phyloP scores from a whole-genome alignment of 2,888 invertebrate genomes.

The Drosophila ezoana region DNA sequence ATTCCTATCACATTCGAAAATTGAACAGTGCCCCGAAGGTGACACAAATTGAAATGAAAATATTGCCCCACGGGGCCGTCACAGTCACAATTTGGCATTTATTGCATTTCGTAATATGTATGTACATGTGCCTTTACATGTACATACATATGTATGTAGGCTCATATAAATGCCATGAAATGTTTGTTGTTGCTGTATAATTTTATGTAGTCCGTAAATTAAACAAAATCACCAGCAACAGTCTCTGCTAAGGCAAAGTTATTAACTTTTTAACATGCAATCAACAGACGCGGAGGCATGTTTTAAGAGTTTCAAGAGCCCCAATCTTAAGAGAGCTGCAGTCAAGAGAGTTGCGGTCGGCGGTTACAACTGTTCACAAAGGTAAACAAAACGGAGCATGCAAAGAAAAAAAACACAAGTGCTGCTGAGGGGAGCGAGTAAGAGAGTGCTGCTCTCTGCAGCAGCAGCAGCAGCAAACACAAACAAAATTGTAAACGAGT shows the following conservation, averaged over 20 bases:
- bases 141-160: neutral
- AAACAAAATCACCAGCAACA: conserved; percentile 33
- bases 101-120: conserved; percentile 58
- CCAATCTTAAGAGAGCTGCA: conserved; percentile 38
- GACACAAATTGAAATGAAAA: conserved; percentile 60
- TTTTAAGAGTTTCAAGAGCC: conserved; percentile 58
- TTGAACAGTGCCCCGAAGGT: conserved; percentile 52
- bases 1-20: conserved; percentile 43
- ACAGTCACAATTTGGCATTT: conserved; percentile 51
- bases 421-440: conserved; percentile 29
- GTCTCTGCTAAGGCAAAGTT: conserved; percentile 25
- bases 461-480: conserved; percentile 27
- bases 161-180: conserved; percentile 48
- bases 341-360: conserved; percentile 38
- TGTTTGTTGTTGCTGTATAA: conserved; percentile 33
- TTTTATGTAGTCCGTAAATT: conserved; percentile 52
- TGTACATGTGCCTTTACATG: neutral
- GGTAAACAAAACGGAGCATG: conserved; percentile 65
- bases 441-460: conserved; percentile 49
- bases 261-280: conserved; percentile 56
- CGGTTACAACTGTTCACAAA: conserved; percentile 51
- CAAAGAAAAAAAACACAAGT: conserved; percentile 26
- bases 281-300: conserved; percentile 50
- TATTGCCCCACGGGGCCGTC: conserved; percentile 35
- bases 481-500: conserved; percentile 52